Evolutionary conservation across 1,140 invertebrate genomes (phyloP), one percentile per base, ranked within the genome.

Genomic region (Brachionus sp.): DNA sequence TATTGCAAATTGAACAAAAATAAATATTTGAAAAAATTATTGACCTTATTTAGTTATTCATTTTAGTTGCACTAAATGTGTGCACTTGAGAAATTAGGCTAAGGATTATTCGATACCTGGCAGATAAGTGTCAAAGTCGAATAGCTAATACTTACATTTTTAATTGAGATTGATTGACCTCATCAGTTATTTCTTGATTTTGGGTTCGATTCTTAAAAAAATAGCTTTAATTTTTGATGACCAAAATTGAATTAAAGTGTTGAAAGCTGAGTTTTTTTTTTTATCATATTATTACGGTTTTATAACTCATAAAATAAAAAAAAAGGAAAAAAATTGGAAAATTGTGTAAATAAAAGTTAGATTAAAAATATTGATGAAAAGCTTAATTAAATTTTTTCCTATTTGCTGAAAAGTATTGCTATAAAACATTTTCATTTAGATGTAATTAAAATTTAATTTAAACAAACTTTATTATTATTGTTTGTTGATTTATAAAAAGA

Each of bases 381-480:
- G 35, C 29, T 19, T 68, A 68, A 68, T 68, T 68, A 68, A 68
- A 9, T 57, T 68, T 35, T 68, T 35, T 33, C 5, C 12, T 68
- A 35, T 33, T 37, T 68, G 33, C 16, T 12, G 16, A n/a, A 68
- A 68, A 68, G 16, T 29, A n/a, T 33, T 68, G 35, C 16, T 57
- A 57, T 57, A 57, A 57, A 57, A 57, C 16, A 57, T 57, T 57
- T 33, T 33, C 25, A 33, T 66, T 66, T 66, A 29, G 64, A 37
- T 33, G 16, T 23, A 39, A 73, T 39, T 73, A 73, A 75, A 46
- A 46, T 46, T 75, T 75, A 75, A 75, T 46, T 46, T 29, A 75
- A 75, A 75, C 70, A 75, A 75, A 75, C 70, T 75, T 75, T 75
- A 75, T 75, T 75, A 75, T 46, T 75, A 75, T 46, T 75, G 19